These are phyloP conservation scores for Podocnemis expansa DNA, from an alignment of 2,113 vertebrate species.

Conservation along the genomic window DNA sequence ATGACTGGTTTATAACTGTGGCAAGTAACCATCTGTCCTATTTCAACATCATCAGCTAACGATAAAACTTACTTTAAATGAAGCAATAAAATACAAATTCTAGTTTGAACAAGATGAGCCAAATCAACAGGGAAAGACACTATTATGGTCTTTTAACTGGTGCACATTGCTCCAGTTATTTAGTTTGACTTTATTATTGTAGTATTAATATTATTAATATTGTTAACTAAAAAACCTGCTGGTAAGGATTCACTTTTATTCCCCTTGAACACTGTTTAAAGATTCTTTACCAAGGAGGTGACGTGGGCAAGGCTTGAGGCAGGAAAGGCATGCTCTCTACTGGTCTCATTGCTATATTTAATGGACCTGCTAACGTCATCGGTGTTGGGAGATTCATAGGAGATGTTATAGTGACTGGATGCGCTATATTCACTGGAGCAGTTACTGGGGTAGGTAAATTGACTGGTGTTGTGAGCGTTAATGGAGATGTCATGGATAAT, in stretches of 20 bases:
- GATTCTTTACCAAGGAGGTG: constrained; percentile 92
- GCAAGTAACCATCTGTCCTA: constrained; percentile 74
- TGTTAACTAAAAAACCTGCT: constrained; percentile 77
- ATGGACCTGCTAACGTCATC: constrained; percentile 93
- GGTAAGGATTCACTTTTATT: constrained; percentile 82
- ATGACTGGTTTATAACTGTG: constrained; percentile 66
- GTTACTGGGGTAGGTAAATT: constrained; percentile 90
- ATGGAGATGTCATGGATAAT: constrained; percentile 87
- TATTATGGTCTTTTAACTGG: constrained; percentile 73
- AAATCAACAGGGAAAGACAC: constrained; percentile 77
- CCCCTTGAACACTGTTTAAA: constrained; percentile 79
- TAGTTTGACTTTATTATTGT: constrained; percentile 69
- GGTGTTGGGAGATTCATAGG: constrained; percentile 89
- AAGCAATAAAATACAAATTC: constrained; percentile 71
- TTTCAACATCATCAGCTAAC: constrained; percentile 75
- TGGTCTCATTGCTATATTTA: constrained; percentile 97
- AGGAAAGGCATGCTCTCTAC: constrained; percentile 99
- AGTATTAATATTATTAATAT: not conserved
- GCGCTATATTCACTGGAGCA: constrained; percentile 93
- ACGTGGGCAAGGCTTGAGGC: constrained; percentile 95
- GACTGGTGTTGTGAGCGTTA: constrained; percentile 92
- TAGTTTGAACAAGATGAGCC: constrained; percentile 77
- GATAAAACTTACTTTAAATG: constrained; percentile 73
- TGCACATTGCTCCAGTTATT: constrained; percentile 73
- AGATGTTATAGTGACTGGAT: constrained; percentile 94